Percentiles rank a stretch among this genome's conserved stretches.
phyloP scores from a whole-genome alignment of 2,888 invertebrate species.

The Cenopis cana region DNA sequence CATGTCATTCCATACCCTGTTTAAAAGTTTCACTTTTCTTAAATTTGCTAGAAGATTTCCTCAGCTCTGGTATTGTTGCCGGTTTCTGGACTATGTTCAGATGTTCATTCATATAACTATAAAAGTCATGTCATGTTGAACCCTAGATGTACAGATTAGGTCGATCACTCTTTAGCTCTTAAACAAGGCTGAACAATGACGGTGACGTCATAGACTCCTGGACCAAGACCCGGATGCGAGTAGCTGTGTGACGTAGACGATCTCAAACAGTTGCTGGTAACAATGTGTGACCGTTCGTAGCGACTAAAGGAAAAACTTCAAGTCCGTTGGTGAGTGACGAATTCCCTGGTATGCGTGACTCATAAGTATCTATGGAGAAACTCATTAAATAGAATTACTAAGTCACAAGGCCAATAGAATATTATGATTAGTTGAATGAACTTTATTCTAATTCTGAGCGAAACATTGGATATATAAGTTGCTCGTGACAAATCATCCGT shows the following conservation, averaged over 20 bases:
- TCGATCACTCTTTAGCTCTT: background rate
- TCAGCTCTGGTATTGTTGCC: background rate
- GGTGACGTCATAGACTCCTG: constrained; percentile 19
- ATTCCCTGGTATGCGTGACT: constrained; percentile 35
- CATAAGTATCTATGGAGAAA: constrained; percentile 23
- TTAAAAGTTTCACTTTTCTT: background rate
- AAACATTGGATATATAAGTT: constrained; percentile 1
- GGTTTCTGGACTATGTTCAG: background rate
- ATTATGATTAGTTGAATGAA: constrained; percentile 36
- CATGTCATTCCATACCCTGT: background rate
- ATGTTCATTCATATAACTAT: background rate
- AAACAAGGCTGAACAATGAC: constrained; percentile 26
- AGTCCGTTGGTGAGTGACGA: constrained; percentile 23
- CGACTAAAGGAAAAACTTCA: constrained; percentile 14
- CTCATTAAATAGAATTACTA: constrained; percentile 36
- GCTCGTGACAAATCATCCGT: constrained; percentile 14
- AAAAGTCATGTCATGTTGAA: background rate
- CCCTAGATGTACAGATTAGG: constrained; percentile 6
- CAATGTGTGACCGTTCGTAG: constrained; percentile 4
- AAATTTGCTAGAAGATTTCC: background rate
- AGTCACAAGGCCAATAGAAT: constrained; percentile 31
- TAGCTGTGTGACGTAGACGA: constrained; percentile 28
- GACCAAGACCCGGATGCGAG: constrained; percentile 32
- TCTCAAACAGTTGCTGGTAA: background rate
- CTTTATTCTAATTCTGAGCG: constrained; percentile 19